Evolutionary conservation across 2,113 vertebrate genomes (phyloP), one percentile per base, ranked within the genome.

Genomic region (Pycnonotus jocosus): DNA sequence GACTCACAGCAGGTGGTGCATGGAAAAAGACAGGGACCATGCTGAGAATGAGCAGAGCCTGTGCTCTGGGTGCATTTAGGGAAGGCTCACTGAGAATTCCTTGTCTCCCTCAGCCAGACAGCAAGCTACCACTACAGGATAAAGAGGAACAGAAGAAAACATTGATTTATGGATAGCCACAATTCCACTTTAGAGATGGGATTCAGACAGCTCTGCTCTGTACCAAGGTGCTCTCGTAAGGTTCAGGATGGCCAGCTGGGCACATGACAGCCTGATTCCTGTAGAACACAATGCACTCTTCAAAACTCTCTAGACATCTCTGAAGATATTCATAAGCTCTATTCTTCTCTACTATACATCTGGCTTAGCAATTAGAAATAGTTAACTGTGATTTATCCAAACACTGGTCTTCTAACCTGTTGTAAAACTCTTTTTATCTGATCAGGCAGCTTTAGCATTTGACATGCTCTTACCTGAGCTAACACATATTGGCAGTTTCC

Each of bases 401-500:
- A 79, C 4, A 7, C 0, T 24, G 15, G 28, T 21, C 23, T 90
- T 85, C 54, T 72, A 31, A 84, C 13, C 40, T 54, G 17, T 8
- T 40, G 6, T n/a, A 44, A 76, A 57, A 69, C 15, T 28, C 6
- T 10, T 35, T 42, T 18, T 10, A 24, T 28, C 13, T 21, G 12
- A 87, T 27, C 45, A 71, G 37, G 37, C 12, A 84, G 24, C 42
- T 72, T 53, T 44, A 14, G 27, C 7, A 14, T n/a, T 45, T 62
- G 25, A 53, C 8, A 5, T 21, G 10, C 5, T 47, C 98, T 98
- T 97, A 99, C 99, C 99, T 99, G 99, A 51, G 96, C 98, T 86
- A 99, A 95, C 7, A 99, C 98, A 11, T 99, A 99, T 37, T 99
- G 99, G 85, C 99, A 99, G 73, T 98, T 98, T 48, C 99, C 99